Conservation (phyloP, 2,888 invertebrate species). For the Marronus borbonicus region DNA sequence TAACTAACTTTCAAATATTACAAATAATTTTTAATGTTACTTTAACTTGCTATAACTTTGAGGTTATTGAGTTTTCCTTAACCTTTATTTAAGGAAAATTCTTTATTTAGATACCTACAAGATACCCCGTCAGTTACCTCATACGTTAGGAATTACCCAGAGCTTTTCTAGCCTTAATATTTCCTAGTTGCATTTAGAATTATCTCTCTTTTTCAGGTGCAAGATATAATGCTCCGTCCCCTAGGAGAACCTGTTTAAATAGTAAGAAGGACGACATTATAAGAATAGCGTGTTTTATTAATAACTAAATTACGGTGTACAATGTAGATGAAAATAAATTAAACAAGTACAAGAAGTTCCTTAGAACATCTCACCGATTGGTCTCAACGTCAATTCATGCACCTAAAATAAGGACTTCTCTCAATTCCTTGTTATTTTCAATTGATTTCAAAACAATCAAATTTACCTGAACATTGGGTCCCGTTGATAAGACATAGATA, state of each 20-base stretch:
- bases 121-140: too few species aligned
- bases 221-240: constrained; percentile 56
- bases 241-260: constrained; percentile 56
- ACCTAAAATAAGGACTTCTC: constrained; percentile 46
- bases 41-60: too few species aligned
- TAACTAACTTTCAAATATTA: too few species aligned
- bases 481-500: constrained; percentile 54
- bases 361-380: constrained; percentile 55
- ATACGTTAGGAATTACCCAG: too few species aligned
- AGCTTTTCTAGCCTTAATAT: too few species aligned
- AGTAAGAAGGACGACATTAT: background rate
- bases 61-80: too few species aligned
- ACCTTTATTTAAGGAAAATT: too few species aligned
- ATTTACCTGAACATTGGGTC: constrained; percentile 54
- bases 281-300: background rate
- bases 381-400: constrained; percentile 54
- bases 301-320: too few species aligned
- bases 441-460: background rate
- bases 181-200: background rate
- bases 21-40: too few species aligned
- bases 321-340: too few species aligned
- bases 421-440: background rate
- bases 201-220: constrained; percentile 53
- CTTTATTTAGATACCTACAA: too few species aligned
- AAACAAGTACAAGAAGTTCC: background rate